Conservation (phyloP, 2,113 vertebrate genomes). For the Callaeas wilsoni region DNA sequence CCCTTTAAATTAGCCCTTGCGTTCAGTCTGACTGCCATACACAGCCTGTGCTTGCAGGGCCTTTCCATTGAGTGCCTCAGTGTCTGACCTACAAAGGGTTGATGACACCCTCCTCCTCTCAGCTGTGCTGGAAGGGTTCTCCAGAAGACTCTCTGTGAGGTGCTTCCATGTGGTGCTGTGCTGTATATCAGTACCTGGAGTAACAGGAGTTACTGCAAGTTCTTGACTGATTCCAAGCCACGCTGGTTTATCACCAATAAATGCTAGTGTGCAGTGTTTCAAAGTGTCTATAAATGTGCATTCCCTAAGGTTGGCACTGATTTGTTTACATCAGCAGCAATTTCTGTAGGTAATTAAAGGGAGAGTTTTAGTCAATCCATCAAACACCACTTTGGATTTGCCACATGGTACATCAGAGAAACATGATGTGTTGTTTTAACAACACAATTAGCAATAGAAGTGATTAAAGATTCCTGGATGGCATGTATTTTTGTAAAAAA, state of each 20-base stretch:
- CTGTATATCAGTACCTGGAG: background rate
- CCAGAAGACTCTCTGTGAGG: background rate
- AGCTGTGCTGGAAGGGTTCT: background rate
- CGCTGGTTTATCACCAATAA: background rate
- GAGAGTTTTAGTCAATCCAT: background rate
- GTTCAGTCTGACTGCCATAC: background rate
- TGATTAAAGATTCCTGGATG: background rate
- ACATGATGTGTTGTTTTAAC: background rate
- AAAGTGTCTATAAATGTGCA: background rate
- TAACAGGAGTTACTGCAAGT: background rate
- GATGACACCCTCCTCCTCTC: background rate
- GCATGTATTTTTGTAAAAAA: background rate
- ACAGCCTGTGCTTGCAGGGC: background rate
- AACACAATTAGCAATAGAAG: background rate
- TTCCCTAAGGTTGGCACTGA: background rate
- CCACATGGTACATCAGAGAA: background rate
- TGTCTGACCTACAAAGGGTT: background rate
- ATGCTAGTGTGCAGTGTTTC: background rate
- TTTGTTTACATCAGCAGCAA: background rate
- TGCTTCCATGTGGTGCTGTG: background rate
- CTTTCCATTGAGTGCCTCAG: background rate
- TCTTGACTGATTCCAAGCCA: background rate
- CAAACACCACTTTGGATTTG: background rate
- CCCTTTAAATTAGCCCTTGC: background rate
- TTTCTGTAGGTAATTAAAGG: slow-evolving; percentile 14